These are phyloP conservation scores for Lichenostomus cassidix DNA, from an alignment of 2,113 vertebrate species.

Conservation along the genomic window DNA sequence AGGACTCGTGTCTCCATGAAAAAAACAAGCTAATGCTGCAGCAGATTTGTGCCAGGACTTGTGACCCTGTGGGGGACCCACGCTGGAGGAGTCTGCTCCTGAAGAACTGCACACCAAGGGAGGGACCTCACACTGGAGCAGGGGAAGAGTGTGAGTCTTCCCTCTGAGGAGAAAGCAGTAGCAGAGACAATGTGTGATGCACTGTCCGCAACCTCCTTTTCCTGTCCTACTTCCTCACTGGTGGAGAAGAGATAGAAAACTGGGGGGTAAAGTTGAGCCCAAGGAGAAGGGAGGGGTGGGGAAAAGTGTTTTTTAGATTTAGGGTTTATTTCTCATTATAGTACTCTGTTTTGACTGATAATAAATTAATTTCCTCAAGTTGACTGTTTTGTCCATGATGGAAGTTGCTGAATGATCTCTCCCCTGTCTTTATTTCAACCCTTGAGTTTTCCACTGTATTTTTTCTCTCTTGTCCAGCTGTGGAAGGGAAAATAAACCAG, in stretches of 20 bases:
- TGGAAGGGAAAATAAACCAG: not conserved
- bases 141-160: not conserved
- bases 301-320: not conserved
- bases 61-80: too few species aligned
- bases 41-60: not conserved
- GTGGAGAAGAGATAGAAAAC: not conserved
- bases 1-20: too few species aligned
- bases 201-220: not conserved
- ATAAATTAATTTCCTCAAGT: not conserved
- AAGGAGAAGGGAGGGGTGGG: not conserved
- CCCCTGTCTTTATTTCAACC: not conserved
- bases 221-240: accelerated
- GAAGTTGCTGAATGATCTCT: not conserved
- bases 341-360: not conserved
- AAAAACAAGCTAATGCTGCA: not conserved
- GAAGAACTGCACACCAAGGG: not conserved
- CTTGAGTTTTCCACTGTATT: not conserved
- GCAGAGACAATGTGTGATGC: not conserved
- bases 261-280: not conserved
- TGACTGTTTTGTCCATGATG: not conserved
- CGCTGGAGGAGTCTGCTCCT: not conserved
- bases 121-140: accelerated
- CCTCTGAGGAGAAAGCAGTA: not conserved
- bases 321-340: not conserved
- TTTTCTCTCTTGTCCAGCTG: not conserved